These are phyloP conservation scores for Zaprionus ornatus DNA, from an alignment of 1,140 invertebrate genomes.

Conservation along the genomic window DNA sequence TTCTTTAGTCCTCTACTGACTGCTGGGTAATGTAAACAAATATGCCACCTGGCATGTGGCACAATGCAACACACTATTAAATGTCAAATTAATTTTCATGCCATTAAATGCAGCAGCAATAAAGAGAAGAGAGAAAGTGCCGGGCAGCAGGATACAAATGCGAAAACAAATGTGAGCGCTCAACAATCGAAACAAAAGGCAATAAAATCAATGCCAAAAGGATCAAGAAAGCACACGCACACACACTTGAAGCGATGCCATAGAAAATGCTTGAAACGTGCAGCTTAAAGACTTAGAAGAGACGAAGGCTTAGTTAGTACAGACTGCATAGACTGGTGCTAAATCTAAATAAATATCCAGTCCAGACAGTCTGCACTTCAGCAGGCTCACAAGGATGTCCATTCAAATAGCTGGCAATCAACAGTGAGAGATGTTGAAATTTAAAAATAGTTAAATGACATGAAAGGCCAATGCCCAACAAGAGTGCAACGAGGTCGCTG, in stretches of 20 bases:
- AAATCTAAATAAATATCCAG: slow-evolving; percentile 44
- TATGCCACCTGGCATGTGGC: slow-evolving; percentile 22
- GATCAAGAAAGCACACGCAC: slow-evolving; percentile 3
- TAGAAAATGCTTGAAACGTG: neutral
- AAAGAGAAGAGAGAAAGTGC: slow-evolving; percentile 22
- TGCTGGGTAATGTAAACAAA: slow-evolving; percentile 28
- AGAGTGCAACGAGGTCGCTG: slow-evolving; percentile 73
- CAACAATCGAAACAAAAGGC: slow-evolving; percentile 36
- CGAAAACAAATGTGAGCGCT: slow-evolving; percentile 36
- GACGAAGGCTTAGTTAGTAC: slow-evolving; percentile 20
- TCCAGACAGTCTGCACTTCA: slow-evolving; percentile 39
- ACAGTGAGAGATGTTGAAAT: slow-evolving; percentile 31
- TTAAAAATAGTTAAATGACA: slow-evolving; percentile 76
- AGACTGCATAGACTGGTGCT: neutral
- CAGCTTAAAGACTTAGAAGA: slow-evolving; percentile 56
- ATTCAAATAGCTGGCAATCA: slow-evolving; percentile 65
- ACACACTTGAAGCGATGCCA: neutral
- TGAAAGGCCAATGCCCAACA: slow-evolving; percentile 68
- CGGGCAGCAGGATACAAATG: neutral
- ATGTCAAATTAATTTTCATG: slow-evolving; percentile 73
- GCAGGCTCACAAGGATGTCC: slow-evolving; percentile 59
- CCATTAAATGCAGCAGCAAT: slow-evolving; percentile 70
- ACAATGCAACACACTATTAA: slow-evolving; percentile 53
- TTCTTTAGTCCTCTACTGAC: neutral
- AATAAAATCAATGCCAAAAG: slow-evolving; percentile 58